phyloP scores from a whole-genome alignment of 2,113 vertebrate species.

The Amazona vittata region DNA sequence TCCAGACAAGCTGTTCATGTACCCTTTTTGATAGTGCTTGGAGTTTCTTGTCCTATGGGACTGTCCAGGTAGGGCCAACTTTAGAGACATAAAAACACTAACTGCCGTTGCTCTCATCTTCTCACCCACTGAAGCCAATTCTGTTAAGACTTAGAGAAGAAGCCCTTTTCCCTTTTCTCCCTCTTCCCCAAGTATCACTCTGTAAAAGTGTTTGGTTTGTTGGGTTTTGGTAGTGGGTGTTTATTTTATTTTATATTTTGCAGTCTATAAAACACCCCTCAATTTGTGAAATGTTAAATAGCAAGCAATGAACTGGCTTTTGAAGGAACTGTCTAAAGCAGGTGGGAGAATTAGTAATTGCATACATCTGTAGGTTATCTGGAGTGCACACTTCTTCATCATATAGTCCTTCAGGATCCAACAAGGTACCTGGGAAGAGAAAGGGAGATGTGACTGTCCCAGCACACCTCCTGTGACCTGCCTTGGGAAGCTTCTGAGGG shows the following conservation, averaged over 20 bases:
- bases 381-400: constrained; percentile 94
- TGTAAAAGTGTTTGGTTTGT: neutral
- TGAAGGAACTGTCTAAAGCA: neutral
- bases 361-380: constrained; percentile 97
- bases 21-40: accelerated
- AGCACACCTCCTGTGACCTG: neutral
- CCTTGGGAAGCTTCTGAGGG: neutral
- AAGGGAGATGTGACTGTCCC: neutral
- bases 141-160: neutral
- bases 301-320: neutral
- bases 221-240: too few relatives aligned
- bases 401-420: constrained; percentile 91
- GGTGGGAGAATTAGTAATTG: neutral
- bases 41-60: neutral
- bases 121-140: neutral
- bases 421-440: constrained; percentile 85
- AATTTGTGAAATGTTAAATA: neutral
- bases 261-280: neutral
- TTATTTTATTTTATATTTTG: neutral
- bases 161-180: neutral
- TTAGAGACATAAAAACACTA: neutral
- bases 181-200: neutral
- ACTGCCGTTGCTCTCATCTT: neutral
- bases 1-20: neutral
- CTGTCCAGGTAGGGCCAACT: neutral